Conservation (phyloP, 2,797 vertebrate genomes). For the Spheniscus humboldti region DNA sequence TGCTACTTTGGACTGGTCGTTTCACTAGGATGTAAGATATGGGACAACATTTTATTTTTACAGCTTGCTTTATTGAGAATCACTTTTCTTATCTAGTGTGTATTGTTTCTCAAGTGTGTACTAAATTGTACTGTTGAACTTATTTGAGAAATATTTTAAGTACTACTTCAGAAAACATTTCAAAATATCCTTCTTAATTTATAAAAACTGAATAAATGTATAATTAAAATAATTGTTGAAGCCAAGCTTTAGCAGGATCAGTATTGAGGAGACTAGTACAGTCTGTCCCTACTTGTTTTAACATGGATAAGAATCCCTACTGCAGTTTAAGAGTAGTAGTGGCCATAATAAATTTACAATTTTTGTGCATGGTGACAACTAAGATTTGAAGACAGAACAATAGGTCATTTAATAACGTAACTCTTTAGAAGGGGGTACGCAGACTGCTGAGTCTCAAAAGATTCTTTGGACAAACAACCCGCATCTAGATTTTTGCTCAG, state of each 20-base stretch:
- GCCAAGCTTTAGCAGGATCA: neutral
- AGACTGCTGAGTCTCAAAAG: neutral
- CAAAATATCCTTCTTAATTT: neutral
- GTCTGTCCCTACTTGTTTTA: neutral
- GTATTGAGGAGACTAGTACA: neutral
- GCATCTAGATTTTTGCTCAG: neutral
- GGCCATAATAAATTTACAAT: neutral
- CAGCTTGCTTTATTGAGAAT: neutral
- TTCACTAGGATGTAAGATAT: neutral
- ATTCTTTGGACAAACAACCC: neutral
- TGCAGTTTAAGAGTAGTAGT: neutral
- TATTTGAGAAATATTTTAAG: neutral
- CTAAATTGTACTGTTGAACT: neutral
- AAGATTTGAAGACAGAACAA: neutral
- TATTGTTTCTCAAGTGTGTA: neutral
- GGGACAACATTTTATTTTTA: neutral
- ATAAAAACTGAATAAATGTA: neutral
- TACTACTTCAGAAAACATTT: neutral
- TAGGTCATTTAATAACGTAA: neutral
- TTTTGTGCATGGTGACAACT: neutral
- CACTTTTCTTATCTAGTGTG: neutral
- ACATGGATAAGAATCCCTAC: rapidly evolving
- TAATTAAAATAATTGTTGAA: neutral
- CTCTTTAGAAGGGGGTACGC: neutral
- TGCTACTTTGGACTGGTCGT: neutral